Evolutionary conservation across 2,888 invertebrate species (phyloP).

Genomic region (Callimorpha dominula): DNA sequence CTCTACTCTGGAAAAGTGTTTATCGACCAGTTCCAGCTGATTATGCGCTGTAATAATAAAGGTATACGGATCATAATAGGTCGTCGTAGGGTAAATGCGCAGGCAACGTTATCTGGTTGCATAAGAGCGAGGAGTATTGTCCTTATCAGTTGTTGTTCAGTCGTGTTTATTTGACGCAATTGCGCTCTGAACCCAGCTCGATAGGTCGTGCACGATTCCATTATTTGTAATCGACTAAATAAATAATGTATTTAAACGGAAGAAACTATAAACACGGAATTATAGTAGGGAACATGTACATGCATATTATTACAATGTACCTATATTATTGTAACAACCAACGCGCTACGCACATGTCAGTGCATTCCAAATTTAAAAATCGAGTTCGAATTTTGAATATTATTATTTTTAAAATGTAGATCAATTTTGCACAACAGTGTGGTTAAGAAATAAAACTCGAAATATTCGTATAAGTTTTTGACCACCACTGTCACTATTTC

Average conservation of each 20-base stretch:
- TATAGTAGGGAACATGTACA: background rate
- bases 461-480: background rate
- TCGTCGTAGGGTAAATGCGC: constrained; percentile 63
- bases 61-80: constrained; percentile 53
- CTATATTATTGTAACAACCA: background rate
- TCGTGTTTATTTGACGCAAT: constrained; percentile 63
- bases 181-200: constrained; percentile 50
- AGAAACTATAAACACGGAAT: background rate
- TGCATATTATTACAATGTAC: background rate
- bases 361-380: background rate
- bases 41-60: constrained; percentile 50
- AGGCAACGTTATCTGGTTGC: constrained; percentile 76
- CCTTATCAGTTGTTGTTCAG: constrained; percentile 70
- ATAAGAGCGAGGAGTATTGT: constrained; percentile 78
- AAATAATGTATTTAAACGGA: constrained; percentile 12
- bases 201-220: constrained; percentile 29
- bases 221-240: constrained; percentile 22
- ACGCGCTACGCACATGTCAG: background rate
- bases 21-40: constrained; percentile 41
- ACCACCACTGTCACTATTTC: background rate
- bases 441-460: background rate
- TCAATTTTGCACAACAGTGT: no score
- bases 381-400: background rate
- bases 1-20: constrained; percentile 54
- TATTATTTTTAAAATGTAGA: no score